Percentiles rank a stretch among this genome's conserved stretches.
phyloP scores from a whole-genome alignment of 2,797 vertebrate species.

The Sebastes paucispinis region DNA sequence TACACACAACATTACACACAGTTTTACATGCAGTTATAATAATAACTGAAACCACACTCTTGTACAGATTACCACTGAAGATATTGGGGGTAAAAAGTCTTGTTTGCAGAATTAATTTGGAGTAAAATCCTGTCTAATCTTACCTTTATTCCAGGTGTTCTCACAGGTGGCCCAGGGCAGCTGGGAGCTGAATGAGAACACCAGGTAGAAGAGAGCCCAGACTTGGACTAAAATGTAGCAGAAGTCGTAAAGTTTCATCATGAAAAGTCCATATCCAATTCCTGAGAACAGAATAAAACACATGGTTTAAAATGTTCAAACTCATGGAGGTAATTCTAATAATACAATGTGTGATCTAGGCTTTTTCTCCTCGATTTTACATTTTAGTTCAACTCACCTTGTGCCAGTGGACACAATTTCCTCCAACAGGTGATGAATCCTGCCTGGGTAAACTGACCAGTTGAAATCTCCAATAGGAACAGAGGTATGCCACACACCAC shows the following conservation, averaged over 20 bases:
- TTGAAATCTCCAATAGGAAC: constrained; percentile 69
- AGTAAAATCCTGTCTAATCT: neutral
- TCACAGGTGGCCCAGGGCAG: constrained; percentile 70
- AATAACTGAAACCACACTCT: too few relatives aligned
- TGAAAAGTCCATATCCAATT: neutral
- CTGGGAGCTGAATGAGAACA: constrained; percentile 60
- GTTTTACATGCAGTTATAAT: too few relatives aligned
- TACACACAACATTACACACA: neutral
- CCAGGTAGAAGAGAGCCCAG: constrained; percentile 72
- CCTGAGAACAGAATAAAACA: neutral
- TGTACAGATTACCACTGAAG: too few relatives aligned
- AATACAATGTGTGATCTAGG: too few relatives aligned
- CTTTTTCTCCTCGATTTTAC: too few relatives aligned
- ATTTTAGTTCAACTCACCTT: neutral
- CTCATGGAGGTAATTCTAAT: neutral
- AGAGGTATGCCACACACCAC: constrained; percentile 68
- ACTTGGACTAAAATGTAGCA: constrained; percentile 63
- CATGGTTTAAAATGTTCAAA: neutral
- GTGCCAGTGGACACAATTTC: neutral
- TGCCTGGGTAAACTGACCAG: constrained; percentile 72
- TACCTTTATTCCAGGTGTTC: constrained; percentile 73
- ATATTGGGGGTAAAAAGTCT: neutral
- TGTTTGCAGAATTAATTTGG: neutral
- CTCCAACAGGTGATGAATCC: constrained; percentile 27
- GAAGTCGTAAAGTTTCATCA: neutral